These are phyloP conservation scores for Penaeus indicus DNA, from an alignment of 1,140 invertebrate species.

Conservation along the genomic window DNA sequence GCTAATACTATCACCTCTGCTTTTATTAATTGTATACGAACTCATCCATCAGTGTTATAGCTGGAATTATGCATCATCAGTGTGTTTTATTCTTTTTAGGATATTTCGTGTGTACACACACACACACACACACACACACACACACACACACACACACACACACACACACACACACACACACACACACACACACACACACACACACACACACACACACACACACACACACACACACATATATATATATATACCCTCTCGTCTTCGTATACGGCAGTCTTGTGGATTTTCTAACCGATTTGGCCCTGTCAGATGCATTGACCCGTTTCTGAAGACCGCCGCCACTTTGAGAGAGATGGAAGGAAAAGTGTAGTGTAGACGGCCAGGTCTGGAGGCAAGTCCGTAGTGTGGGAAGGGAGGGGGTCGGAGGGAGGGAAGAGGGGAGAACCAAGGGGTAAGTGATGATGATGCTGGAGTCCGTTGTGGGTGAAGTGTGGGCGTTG, in stretches of 20 bases:
- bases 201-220: background rate
- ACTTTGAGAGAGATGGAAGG: background rate
- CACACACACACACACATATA: too few species aligned
- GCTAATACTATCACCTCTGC: too few species aligned
- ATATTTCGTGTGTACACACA: slow-evolving; percentile 13
- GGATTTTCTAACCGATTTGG: too few species aligned
- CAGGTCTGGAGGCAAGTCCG: background rate
- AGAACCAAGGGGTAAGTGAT: too few species aligned
- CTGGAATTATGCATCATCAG: too few species aligned
- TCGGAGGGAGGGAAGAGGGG: background rate
- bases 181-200: background rate
- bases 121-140: slow-evolving; percentile 3
- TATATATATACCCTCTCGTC: too few species aligned
- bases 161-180: slow-evolving; percentile 17
- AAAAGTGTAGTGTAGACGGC: background rate
- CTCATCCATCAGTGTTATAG: too few species aligned
- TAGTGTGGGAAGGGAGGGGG: background rate
- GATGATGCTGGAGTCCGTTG: background rate
- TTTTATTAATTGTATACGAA: too few species aligned
- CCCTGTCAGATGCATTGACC: too few species aligned
- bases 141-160: slow-evolving; percentile 17
- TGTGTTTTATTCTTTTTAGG: too few species aligned
- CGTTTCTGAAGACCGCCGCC: too few species aligned
- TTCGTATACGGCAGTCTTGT: too few species aligned
- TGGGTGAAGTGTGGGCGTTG: background rate